A percentile compares a stretch with the other conserved stretches of the same genome.
Evolutionary conservation across 1,140 invertebrate genomes (phyloP).

Genomic region (Notospermus geniculatus): DNA sequence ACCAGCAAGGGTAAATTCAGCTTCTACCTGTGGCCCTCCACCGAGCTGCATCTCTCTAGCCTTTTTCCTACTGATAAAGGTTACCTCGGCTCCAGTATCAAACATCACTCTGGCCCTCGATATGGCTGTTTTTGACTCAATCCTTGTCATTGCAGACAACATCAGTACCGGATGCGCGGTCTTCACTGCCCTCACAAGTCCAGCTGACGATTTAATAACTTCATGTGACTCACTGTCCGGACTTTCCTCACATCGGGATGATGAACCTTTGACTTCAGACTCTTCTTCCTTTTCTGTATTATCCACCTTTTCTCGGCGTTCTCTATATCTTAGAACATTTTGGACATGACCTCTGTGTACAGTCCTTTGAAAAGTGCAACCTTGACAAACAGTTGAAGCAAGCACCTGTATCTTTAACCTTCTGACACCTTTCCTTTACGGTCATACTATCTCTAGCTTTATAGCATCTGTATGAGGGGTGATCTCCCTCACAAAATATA

Average conservation of each 20-base stretch:
- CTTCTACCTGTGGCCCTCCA: neutral
- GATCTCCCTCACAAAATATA: conserved; percentile 1
- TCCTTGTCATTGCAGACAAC: neutral
- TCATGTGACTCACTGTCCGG: neutral
- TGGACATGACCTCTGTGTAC: neutral
- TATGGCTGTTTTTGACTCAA: neutral
- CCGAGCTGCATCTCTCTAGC: neutral
- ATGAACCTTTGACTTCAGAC: too few relatives aligned
- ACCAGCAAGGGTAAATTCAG: neutral
- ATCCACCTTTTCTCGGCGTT: neutral
- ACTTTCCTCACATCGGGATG: neutral
- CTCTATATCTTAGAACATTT: too few relatives aligned
- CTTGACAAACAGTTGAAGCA: conserved; percentile 4
- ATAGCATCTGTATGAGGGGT: neutral
- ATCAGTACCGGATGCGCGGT: neutral
- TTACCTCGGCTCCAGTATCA: neutral
- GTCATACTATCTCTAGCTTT: neutral
- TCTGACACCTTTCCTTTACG: neutral
- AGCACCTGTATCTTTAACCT: neutral
- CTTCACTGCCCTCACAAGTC: neutral
- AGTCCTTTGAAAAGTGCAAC: neutral
- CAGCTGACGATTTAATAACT: neutral
- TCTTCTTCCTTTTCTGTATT: neutral
- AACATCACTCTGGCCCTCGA: neutral
- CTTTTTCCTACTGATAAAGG: neutral